These are phyloP conservation scores for Melanotaenia boesemani DNA, from an alignment of 2,797 vertebrate genomes.

Conservation along the genomic window DNA sequence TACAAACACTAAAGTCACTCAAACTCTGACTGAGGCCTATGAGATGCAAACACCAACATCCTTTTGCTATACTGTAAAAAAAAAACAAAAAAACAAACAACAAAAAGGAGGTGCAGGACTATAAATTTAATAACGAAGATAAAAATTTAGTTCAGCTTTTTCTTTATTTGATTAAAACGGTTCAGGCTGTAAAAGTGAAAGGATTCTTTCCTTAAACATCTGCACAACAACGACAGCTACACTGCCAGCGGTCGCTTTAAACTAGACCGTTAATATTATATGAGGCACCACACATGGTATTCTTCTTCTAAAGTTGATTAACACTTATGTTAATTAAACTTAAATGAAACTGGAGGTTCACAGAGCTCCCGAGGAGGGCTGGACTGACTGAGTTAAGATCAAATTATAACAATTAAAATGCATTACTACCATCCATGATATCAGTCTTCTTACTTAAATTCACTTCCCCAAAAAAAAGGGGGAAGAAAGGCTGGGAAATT, in stretches of 20 bases:
- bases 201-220: constrained; percentile 38
- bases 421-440: constrained; percentile 12
- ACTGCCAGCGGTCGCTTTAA: constrained; percentile 13
- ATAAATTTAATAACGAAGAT: background rate
- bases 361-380: background rate
- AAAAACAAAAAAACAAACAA: no score
- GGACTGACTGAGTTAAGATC: background rate
- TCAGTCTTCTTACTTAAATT: background rate
- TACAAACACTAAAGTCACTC: constrained; percentile 31
- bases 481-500: constrained; percentile 24
- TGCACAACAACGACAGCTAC: constrained; percentile 32
- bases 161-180: constrained; percentile 20
- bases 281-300: constrained; percentile 5
- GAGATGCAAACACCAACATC: constrained; percentile 5
- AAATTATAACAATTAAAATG: background rate
- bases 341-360: background rate
- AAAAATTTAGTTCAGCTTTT: background rate
- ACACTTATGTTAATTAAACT: constrained; percentile 16
- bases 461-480: background rate
- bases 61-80: background rate
- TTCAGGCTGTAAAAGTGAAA: constrained; percentile 24
- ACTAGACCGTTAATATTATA: constrained; percentile 10
- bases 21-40: constrained; percentile 17
- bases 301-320: constrained; percentile 19
- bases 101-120: background rate